Base-by-base conservation (phyloP, 2,888 invertebrate species). In the Apantesis nais region DNA sequence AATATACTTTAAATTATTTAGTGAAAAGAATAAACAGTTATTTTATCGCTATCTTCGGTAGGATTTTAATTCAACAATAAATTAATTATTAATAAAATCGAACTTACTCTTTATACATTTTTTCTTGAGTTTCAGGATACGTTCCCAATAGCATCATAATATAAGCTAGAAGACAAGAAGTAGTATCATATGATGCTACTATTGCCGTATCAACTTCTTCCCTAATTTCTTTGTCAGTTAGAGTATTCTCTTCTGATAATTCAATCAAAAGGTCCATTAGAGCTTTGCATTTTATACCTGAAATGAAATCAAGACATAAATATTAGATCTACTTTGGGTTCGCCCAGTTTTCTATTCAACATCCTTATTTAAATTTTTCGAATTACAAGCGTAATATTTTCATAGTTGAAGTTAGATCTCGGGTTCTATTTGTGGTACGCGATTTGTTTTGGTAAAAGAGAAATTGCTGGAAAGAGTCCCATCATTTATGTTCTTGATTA, bases 131-230 rank as follows among this genome's bases (percentile, higher is more conserved):
- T 3, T 80, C 70, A 37, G 76, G 81, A 61, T 84, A 75, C 0
- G 78, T 77, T 19, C 82, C 84, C 0, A 84, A 62, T 44, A 74
- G 34, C 67, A 78, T 71, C 69, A 82, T 71, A 11, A 77, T 70
- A 31, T 76, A 81, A n/a, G 77, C 74, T 12, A 84, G 29, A 11
- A 77, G 67, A 62, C 77, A 76, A 70, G 81, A 73, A 5, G 79
- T 78, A 0, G 83, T 80, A 22, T 84, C 83, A 22, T 79, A 72
- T 0, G 78, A 80, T 2, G 82, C 83, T 16, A 79, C 72, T 0
- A 95, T 92, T 74, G 95, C 93, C 0, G 95, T 95, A 76, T 94
- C 92, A 1, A 95, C 93, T 83, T 96, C 94, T 74, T 95, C 93
- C 68, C 91, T 85, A 1, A 96, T 82, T 70, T 95, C 93, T 64